A percentile compares a stretch with the other conserved stretches of the same genome.
Evolutionary conservation across 2,113 vertebrate genomes (phyloP).

Genomic region (Poecile atricapillus): DNA sequence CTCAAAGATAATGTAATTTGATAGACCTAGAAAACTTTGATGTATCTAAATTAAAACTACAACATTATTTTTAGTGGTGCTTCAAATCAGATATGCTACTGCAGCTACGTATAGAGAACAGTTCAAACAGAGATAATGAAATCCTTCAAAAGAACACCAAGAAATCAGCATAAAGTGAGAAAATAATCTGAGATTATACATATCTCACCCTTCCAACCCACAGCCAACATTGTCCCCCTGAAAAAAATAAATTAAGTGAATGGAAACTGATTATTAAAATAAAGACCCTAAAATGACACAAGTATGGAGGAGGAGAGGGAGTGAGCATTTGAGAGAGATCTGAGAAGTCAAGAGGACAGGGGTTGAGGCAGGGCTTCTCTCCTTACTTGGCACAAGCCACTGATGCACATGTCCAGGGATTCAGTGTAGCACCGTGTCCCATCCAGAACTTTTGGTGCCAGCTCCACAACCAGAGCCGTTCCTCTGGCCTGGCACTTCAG

Average conservation of each 20-base stretch:
- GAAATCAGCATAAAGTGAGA: background rate
- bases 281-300: background rate
- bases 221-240: rapidly evolving
- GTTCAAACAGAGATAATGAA: background rate
- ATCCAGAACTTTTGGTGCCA: constrained; percentile 94
- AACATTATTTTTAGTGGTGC: background rate
- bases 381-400: constrained; percentile 91
- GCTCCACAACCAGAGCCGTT: constrained; percentile 81
- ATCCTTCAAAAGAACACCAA: background rate
- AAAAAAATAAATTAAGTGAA: background rate
- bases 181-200: background rate
- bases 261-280: background rate
- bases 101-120: background rate
- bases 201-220: rapidly evolving
- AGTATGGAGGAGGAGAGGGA: background rate
- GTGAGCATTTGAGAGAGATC: background rate
- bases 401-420: constrained; percentile 98
- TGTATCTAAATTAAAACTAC: background rate
- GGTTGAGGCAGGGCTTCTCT: background rate
- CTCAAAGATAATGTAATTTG: background rate
- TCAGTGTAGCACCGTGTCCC: constrained; percentile 95
- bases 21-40: background rate
- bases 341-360: background rate
- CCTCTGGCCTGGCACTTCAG: constrained; percentile 90
- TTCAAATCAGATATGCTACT: background rate